Percentiles rank a stretch among this genome's conserved stretches.
phyloP scores from a whole-genome alignment of 53 echinoderm and acorn worm genomes.

The Actinopyga echinites region DNA sequence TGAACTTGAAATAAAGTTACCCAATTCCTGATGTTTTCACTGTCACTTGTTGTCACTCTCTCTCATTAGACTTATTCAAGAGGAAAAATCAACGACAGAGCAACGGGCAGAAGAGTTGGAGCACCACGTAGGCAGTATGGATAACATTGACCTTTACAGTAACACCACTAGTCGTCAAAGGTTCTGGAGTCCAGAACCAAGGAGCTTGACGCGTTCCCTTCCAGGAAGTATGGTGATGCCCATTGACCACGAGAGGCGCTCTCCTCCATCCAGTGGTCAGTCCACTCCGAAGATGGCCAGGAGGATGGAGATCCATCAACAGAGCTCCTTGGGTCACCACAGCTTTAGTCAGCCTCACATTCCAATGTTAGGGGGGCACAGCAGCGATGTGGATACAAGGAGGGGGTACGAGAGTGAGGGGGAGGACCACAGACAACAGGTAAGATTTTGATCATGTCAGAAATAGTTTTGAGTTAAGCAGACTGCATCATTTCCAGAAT shows the following conservation, averaged over 20 bases:
- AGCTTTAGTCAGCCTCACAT: conserved; percentile 97
- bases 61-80: conserved; percentile 77
- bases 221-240: conserved; percentile 96
- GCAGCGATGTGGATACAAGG: conserved; percentile 32
- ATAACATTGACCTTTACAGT: conserved; percentile 90
- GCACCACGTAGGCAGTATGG: conserved; percentile 91
- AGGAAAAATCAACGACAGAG: conserved; percentile 94
- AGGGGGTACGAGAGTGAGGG: conserved; percentile 73
- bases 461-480: no score
- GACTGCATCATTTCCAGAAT: no score
- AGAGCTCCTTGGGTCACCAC: conserved; percentile 75
- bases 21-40: no score
- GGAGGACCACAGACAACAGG: conserved; percentile 47
- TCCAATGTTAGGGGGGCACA: conserved; percentile 68
- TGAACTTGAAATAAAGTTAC: no score
- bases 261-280: conserved; percentile 86
- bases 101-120: conserved; percentile 91
- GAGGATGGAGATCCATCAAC: conserved; percentile 54
- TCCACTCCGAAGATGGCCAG: conserved; percentile 69
- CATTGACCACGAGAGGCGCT: conserved; percentile 66
- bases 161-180: conserved; percentile 64
- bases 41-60: no score
- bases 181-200: conserved; percentile 79
- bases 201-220: conserved; percentile 80
- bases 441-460: not conserved